Conservation (phyloP, 2,797 vertebrate genomes). For the Takifugu rubripes region DNA sequence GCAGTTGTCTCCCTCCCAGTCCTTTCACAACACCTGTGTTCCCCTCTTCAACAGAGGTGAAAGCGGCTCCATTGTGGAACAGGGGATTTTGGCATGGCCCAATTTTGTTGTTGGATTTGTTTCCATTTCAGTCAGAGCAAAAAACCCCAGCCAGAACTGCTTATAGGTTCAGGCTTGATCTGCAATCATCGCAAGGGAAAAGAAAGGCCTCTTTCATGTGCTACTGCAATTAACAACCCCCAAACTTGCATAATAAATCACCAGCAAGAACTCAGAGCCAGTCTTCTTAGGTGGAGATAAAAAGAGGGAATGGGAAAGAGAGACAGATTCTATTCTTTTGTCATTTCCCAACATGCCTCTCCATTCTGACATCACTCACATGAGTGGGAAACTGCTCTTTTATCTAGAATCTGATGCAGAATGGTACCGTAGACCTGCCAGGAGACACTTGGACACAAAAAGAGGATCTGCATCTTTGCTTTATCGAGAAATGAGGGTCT, state of each 20-base stretch:
- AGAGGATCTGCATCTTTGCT: constrained; percentile 36
- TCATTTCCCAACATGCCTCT: constrained; percentile 59
- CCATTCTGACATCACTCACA: constrained; percentile 64
- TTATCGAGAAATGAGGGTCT: constrained; percentile 40
- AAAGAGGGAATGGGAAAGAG: constrained; percentile 28
- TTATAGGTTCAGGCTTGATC: constrained; percentile 49
- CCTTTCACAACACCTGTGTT: constrained; percentile 58
- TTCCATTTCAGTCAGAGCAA: constrained; percentile 43
- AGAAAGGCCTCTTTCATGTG: constrained; percentile 61
- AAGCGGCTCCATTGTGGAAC: constrained; percentile 53
- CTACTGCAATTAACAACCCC: constrained; percentile 60
- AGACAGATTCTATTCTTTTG: constrained; percentile 51
- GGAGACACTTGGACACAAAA: constrained; percentile 54
- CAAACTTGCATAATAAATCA: constrained; percentile 50
- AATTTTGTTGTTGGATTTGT: constrained; percentile 57
- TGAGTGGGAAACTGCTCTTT: constrained; percentile 70
- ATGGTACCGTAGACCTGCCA: constrained; percentile 62
- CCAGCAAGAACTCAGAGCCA: constrained; percentile 52
- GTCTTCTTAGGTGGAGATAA: constrained; percentile 41
- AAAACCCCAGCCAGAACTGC: constrained; percentile 45
- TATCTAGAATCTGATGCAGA: constrained; percentile 70
- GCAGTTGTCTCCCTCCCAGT: constrained; percentile 30
- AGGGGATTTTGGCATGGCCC: constrained; percentile 58
- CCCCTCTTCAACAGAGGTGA: constrained; percentile 56
- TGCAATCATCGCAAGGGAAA: constrained; percentile 45